These are phyloP conservation scores for Ornithoptera alexandrae DNA, from an alignment of 2,888 invertebrate genomes.

Conservation along the genomic window DNA sequence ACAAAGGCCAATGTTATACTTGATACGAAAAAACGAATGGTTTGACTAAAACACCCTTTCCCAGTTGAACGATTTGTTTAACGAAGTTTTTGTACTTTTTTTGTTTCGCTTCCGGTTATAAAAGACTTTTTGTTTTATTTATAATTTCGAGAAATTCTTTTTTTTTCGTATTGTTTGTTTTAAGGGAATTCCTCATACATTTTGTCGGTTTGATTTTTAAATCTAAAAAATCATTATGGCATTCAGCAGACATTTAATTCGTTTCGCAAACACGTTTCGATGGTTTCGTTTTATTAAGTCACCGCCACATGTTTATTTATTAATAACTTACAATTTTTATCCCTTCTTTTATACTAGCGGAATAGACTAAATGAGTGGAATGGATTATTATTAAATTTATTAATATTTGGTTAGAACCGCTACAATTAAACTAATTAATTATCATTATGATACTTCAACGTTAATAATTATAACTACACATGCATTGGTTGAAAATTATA, in stretches of 20 bases:
- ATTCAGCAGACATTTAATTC: not conserved
- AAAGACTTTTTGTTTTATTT: not conserved
- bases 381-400: too few species aligned
- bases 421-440: too few species aligned
- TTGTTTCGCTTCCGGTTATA: not conserved
- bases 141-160: not conserved
- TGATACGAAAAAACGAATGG: not conserved
- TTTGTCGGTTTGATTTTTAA: not conserved
- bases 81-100: not conserved
- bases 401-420: too few species aligned
- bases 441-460: too few species aligned
- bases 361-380: too few species aligned
- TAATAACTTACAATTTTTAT: too few species aligned
- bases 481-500: too few species aligned
- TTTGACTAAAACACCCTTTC: not conserved
- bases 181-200: not conserved
- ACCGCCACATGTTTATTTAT: too few species aligned
- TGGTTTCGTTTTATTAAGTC: not conserved
- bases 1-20: not conserved
- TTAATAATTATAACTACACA: too few species aligned
- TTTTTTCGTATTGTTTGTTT: not conserved
- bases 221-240: not conserved
- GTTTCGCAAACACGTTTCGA: not conserved
- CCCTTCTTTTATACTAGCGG: too few species aligned
- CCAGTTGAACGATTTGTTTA: constrained; percentile 1